Evolutionary conservation across 30 jellyfish, hydroid and myxozoan species (phyloP).

Genomic region (Nemopilema nomurai): DNA sequence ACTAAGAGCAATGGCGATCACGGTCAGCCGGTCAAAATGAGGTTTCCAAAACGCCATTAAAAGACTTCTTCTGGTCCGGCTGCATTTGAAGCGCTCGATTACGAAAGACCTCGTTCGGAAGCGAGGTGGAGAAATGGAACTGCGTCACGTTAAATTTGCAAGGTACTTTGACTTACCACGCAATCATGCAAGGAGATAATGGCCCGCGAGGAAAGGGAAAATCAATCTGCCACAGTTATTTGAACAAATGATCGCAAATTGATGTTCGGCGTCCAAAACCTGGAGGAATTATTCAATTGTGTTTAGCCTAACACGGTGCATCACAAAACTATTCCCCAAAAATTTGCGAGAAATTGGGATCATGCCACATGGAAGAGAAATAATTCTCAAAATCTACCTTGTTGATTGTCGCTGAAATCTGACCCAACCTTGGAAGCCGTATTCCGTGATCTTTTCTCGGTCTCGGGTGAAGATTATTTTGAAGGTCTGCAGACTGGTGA

Average conservation of each 20-base stretch:
- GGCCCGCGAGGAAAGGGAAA: neutral
- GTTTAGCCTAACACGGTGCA: too few relatives aligned
- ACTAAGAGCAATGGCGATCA: too few relatives aligned
- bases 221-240: neutral
- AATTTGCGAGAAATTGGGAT: too few relatives aligned
- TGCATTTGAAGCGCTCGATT: neutral
- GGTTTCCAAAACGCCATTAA: too few relatives aligned
- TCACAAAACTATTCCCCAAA: too few relatives aligned
- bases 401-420: conserved; percentile 37
- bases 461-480: conserved; percentile 15
- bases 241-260: neutral
- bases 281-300: too few relatives aligned
- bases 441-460: conserved; percentile 28
- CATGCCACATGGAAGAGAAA: too few relatives aligned
- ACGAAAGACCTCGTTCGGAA: neutral
- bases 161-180: neutral
- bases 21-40: too few relatives aligned
- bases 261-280: too few relatives aligned
- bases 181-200: neutral
- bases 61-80: too few relatives aligned
- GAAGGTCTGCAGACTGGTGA: conserved; percentile 11
- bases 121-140: neutral
- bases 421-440: conserved; percentile 18
- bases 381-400: neutral
- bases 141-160: neutral